Evolutionary conservation across 2,113 vertebrate species (phyloP).

Genomic region (Synchiropus splendidus): DNA sequence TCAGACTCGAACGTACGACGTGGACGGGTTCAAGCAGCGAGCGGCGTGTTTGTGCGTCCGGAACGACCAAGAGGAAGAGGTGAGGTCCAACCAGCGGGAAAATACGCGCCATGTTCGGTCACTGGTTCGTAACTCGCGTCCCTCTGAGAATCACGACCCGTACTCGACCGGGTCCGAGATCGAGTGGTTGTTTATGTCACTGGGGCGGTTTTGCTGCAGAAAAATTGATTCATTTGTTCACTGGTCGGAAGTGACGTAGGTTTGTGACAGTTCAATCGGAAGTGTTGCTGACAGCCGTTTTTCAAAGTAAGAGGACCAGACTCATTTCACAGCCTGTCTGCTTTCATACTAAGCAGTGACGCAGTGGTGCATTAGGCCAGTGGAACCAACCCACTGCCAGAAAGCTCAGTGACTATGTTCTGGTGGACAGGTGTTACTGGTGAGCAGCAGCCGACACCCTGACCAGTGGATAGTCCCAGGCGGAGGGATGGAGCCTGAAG

Average conservation of each 20-base stretch:
- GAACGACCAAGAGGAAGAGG: conserved; percentile 93
- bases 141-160: no score
- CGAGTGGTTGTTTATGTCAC: neutral
- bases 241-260: no score
- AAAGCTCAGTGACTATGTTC: no score
- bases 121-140: no score
- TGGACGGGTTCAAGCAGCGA: conserved; percentile 92
- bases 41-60: conserved; percentile 94
- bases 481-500: conserved; percentile 95
- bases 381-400: no score
- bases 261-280: no score
- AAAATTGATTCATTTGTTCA: no score
- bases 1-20: conserved; percentile 95
- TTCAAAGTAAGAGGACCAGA: conserved; percentile 34
- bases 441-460: conserved; percentile 95
- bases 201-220: conserved; percentile 2
- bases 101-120: no score
- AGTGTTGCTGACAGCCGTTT: neutral
- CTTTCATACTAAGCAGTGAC: no score
- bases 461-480: conserved; percentile 98
- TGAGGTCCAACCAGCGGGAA: conserved; percentile 32
- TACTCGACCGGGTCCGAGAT: no score
- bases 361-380: no score
- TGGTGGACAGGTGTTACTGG: conserved; percentile 78
- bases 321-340: no score